A percentile compares a stretch with the other conserved stretches of the same genome.
Evolutionary conservation across 2,113 vertebrate genomes (phyloP).

Genomic region (Ahaetulla prasina): DNA sequence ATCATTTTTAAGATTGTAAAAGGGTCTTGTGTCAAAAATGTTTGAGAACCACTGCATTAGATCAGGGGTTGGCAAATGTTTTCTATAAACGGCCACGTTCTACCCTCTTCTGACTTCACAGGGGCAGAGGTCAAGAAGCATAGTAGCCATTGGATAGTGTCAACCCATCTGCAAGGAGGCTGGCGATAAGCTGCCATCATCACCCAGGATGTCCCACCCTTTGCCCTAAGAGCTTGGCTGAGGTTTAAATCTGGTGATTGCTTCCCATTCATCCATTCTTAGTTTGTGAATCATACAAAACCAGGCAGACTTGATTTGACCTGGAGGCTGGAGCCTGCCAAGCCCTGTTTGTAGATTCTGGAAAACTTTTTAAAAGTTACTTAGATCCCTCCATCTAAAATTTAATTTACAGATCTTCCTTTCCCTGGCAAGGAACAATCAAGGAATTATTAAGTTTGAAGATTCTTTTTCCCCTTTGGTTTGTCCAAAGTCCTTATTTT

Average conservation of each 20-base stretch:
- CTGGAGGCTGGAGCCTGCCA: not conserved
- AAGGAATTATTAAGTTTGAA: not conserved
- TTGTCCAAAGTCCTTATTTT: not conserved
- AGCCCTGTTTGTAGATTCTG: not conserved
- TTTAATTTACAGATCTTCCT: not conserved
- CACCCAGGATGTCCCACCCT: not conserved
- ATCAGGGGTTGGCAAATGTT: not conserved
- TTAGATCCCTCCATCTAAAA: not conserved
- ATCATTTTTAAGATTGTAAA: not conserved
- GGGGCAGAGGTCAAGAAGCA: not conserved
- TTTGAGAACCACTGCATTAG: not conserved
- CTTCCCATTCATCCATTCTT: not conserved
- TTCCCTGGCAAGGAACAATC: not conserved
- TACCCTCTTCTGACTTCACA: not conserved
- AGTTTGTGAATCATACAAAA: not conserved
- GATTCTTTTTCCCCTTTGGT: not conserved
- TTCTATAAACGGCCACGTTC: not conserved
- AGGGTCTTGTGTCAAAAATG: not conserved
- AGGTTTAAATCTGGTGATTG: not conserved
- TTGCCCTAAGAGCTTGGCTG: not conserved
- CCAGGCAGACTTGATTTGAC: not conserved
- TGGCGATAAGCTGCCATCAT: not conserved
- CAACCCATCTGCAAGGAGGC: not conserved
- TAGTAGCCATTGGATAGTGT: not conserved
- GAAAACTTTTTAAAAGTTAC: not conserved